Conservation (phyloP, 2,113 vertebrate species). For the Alouatta palliata region DNA sequence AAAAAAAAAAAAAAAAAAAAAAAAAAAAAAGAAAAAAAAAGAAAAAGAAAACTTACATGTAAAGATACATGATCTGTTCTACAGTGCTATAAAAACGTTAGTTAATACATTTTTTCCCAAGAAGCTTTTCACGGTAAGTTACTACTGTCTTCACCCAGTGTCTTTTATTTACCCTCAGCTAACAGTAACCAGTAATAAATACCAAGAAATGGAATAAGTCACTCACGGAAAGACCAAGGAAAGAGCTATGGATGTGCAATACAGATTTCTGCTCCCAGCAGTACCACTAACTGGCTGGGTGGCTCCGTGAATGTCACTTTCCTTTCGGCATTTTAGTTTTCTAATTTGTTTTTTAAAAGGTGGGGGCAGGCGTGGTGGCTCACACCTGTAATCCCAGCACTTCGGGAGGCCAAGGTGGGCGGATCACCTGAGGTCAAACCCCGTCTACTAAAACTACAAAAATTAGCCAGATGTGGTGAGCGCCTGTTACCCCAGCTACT, state of each 20-base stretch:
- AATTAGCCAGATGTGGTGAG: no score
- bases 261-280: not conserved
- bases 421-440: no score
- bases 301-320: not conserved
- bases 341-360: not conserved
- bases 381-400: no score
- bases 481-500: no score
- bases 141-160: not conserved
- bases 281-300: not conserved
- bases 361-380: no score
- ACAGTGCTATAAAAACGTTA: not conserved
- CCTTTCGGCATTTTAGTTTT: not conserved
- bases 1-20: no score
- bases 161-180: not conserved
- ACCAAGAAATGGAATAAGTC: not conserved
- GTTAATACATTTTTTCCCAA: not conserved
- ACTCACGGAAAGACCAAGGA: not conserved
- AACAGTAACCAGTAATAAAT: not conserved
- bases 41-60: not conserved
- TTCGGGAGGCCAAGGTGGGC: no score
- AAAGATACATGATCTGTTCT: not conserved
- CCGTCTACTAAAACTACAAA: no score
- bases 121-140: not conserved
- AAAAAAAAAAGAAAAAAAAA: no score
- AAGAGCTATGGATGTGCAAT: not conserved